Evolutionary conservation across 2,888 invertebrate species (phyloP).

Genomic region (Lampropteryx suffumata): DNA sequence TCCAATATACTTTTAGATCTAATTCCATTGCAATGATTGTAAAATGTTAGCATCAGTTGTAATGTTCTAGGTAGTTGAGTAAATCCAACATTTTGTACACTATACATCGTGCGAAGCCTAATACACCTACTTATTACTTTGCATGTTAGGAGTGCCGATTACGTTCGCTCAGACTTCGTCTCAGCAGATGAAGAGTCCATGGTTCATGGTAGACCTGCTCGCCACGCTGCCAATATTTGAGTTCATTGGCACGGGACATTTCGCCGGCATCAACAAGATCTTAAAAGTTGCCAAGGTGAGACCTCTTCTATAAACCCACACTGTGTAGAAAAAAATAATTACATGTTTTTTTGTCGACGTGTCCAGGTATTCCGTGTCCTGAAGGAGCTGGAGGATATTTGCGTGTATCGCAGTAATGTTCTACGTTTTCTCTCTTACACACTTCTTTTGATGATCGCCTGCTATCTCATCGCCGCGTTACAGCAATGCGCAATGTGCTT

Average conservation of each 20-base stretch:
- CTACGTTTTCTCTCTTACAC: slow-evolving; percentile 61
- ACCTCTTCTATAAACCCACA: too few species aligned
- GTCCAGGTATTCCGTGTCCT: slow-evolving; percentile 60
- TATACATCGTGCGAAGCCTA: too few species aligned
- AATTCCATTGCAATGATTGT: too few species aligned
- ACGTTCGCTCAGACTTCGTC: slow-evolving; percentile 66
- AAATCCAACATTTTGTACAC: too few species aligned
- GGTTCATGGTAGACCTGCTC: slow-evolving; percentile 63
- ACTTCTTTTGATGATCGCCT: slow-evolving; percentile 56
- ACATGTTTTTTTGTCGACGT: too few species aligned
- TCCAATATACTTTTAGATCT: too few species aligned
- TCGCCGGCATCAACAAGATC: slow-evolving; percentile 66
- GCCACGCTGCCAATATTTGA: slow-evolving; percentile 63
- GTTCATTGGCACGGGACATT: slow-evolving; percentile 56
- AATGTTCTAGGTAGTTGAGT: too few species aligned
- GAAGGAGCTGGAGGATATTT: slow-evolving; percentile 55
- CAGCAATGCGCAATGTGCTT: slow-evolving; percentile 69
- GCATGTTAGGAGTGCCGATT: slow-evolving; percentile 62
- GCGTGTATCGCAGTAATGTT: slow-evolving; percentile 57
- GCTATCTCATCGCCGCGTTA: slow-evolving; percentile 61
- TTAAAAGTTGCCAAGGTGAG: slow-evolving; percentile 61
- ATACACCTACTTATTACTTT: background rate
- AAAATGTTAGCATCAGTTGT: too few species aligned
- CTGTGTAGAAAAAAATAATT: too few species aligned
- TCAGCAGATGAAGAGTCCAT: slow-evolving; percentile 60